Evolutionary conservation across 1,140 invertebrate genomes (phyloP).

Genomic region (Aleiodes sp.): DNA sequence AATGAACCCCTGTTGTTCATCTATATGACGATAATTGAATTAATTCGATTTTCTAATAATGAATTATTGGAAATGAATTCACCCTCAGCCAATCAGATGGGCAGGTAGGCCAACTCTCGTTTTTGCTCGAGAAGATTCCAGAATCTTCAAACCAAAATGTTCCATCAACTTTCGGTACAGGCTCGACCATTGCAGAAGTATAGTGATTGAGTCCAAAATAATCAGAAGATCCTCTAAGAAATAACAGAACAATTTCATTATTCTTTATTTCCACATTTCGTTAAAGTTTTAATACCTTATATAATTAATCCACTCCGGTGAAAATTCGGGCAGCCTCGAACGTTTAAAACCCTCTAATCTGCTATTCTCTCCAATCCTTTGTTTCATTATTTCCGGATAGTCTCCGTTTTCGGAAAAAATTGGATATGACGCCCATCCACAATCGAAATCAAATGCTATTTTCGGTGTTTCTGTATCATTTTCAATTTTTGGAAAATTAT

Average conservation of each 20-base stretch:
- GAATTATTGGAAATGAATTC: slow-evolving; percentile 39
- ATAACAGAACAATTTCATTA: background rate
- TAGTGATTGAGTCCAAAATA: slow-evolving; percentile 70
- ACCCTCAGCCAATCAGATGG: slow-evolving; percentile 55
- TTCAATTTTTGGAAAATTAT: slow-evolving; percentile 35
- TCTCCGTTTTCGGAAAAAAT: slow-evolving; percentile 70
- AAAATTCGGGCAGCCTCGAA: slow-evolving; percentile 67
- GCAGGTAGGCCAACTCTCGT: slow-evolving; percentile 50
- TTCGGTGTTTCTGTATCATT: slow-evolving; percentile 40
- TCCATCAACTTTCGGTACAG: slow-evolving; percentile 41
- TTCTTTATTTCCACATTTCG: background rate
- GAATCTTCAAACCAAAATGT: slow-evolving; percentile 47
- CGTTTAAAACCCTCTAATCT: slow-evolving; percentile 61
- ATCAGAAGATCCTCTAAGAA: background rate
- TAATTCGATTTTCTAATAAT: no score
- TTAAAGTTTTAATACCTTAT: background rate
- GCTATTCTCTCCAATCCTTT: slow-evolving; percentile 67
- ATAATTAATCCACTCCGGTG: slow-evolving; percentile 60
- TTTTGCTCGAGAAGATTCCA: slow-evolving; percentile 33
- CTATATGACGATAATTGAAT: no score
- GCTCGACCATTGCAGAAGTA: slow-evolving; percentile 54
- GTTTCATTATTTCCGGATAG: slow-evolving; percentile 70
- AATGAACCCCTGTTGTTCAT: no score
- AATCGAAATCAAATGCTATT: slow-evolving; percentile 57
- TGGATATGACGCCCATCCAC: slow-evolving; percentile 73